Evolutionary conservation across 2,888 invertebrate species (phyloP).

Genomic region (Reticulitermes lucifugus): DNA sequence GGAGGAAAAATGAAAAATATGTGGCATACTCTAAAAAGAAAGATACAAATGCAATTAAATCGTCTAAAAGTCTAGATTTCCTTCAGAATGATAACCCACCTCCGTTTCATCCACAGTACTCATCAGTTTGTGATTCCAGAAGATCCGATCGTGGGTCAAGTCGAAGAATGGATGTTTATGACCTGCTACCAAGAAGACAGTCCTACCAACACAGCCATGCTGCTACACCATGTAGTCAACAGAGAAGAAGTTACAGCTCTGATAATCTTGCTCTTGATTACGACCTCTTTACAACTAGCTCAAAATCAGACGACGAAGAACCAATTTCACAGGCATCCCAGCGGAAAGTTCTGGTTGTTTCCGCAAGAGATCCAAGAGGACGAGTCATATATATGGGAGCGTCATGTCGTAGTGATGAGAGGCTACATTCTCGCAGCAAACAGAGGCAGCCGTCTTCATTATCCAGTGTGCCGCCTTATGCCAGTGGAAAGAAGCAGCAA

Average conservation of each 20-base stretch:
- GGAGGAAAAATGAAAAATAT: conserved; percentile 53
- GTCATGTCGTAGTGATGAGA: conserved; percentile 42
- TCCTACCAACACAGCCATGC: not conserved
- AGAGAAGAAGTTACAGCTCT: conserved; percentile 64
- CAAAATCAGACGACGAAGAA: conserved; percentile 35
- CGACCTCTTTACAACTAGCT: conserved; percentile 71
- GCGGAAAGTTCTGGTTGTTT: conserved; percentile 64
- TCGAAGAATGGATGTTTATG: conserved; percentile 37
- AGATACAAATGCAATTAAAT: conserved; percentile 54
- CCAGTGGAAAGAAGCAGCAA: conserved; percentile 18
- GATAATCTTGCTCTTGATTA: conserved; percentile 83
- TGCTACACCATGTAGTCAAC: conserved; percentile 58
- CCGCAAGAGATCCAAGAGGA: conserved; percentile 65
- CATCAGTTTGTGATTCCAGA: not conserved
- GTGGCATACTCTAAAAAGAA: conserved; percentile 57
- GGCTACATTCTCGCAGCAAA: not conserved
- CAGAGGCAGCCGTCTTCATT: not conserved
- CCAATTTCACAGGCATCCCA: not conserved
- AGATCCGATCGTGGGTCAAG: not conserved
- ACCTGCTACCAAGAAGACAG: conserved; percentile 18
- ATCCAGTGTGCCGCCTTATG: not conserved
- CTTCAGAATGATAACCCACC: conserved; percentile 58
- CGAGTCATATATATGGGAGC: conserved; percentile 64
- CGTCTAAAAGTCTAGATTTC: conserved; percentile 62
- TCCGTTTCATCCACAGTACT: not conserved